Conservation (phyloP, 1,140 invertebrate species). For the Periplaneta americana region DNA sequence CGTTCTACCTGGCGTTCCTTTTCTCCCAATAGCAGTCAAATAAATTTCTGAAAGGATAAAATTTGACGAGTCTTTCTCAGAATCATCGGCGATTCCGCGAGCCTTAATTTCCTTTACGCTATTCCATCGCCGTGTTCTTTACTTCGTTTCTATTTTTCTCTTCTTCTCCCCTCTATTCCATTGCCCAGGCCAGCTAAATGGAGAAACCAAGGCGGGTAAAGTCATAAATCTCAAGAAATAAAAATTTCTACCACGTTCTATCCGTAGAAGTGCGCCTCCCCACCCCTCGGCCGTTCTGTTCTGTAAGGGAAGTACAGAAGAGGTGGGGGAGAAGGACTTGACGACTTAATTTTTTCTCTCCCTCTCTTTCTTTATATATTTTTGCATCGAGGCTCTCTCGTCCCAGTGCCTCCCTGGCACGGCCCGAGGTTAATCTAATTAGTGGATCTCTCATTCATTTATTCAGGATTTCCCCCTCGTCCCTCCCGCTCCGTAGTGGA, state of each 20-base stretch:
- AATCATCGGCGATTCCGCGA: neutral
- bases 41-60: no score
- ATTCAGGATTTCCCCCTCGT: neutral
- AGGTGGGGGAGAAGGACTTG: neutral
- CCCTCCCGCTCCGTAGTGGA: neutral
- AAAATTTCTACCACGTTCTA: slow-evolving; percentile 6
- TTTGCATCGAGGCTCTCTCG: neutral
- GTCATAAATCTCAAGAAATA: slow-evolving; percentile 7
- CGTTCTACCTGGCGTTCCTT: no score
- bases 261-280: neutral
- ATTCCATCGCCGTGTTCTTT: neutral
- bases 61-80: no score
- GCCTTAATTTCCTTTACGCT: neutral
- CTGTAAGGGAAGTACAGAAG: neutral
- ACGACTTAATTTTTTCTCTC: slow-evolving; percentile 8
- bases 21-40: no score
- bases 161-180: neutral
- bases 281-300: neutral
- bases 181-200: neutral
- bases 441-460: slow-evolving; percentile 4
- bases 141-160: neutral
- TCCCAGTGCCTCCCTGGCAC: neutral
- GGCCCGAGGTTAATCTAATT: slow-evolving; percentile 7
- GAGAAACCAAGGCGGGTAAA: neutral
- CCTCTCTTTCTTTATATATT: neutral